phyloP scores from a whole-genome alignment of 2,113 vertebrate species.

The Pelobates fuscus region DNA sequence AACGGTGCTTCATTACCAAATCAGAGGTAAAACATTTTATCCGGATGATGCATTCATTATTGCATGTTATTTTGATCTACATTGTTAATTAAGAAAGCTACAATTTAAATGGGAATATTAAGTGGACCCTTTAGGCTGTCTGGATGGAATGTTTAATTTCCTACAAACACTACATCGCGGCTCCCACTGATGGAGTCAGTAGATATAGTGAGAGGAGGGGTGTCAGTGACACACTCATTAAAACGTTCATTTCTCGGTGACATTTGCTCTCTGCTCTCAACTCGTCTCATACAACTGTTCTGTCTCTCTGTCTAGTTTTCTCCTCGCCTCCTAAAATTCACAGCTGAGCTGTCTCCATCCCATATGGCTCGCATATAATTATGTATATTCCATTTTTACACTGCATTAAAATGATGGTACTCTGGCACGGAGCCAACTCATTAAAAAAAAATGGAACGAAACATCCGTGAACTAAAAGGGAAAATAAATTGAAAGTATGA shows the following conservation, averaged over 20 bases:
- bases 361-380: conserved; percentile 88
- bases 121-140: conserved; percentile 68
- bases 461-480: conserved; percentile 71
- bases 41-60: conserved; percentile 69
- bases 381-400: conserved; percentile 89
- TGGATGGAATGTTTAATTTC: conserved; percentile 62
- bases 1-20: conserved; percentile 50
- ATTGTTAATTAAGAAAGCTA: conserved; percentile 72
- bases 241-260: conserved; percentile 74
- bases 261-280: conserved; percentile 70
- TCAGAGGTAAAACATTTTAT: conserved; percentile 66
- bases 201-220: conserved; percentile 70
- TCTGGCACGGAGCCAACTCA: conserved; percentile 86
- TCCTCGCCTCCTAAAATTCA: conserved; percentile 70
- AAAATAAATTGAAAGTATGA: conserved; percentile 53
- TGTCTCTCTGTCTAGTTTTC: conserved; percentile 54
- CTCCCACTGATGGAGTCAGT: conserved; percentile 64
- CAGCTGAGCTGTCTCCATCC: conserved; percentile 81
- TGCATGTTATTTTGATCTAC: conserved; percentile 66
- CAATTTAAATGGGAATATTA: conserved; percentile 73
- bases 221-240: conserved; percentile 74
- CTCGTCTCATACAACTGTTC: conserved; percentile 72
- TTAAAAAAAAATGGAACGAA: conserved; percentile 66
- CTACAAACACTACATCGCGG: conserved; percentile 55
- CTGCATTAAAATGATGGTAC: conserved; percentile 86